Evolutionary conservation across 2,113 vertebrate genomes (phyloP).

Genomic region (Cottus gobio): DNA sequence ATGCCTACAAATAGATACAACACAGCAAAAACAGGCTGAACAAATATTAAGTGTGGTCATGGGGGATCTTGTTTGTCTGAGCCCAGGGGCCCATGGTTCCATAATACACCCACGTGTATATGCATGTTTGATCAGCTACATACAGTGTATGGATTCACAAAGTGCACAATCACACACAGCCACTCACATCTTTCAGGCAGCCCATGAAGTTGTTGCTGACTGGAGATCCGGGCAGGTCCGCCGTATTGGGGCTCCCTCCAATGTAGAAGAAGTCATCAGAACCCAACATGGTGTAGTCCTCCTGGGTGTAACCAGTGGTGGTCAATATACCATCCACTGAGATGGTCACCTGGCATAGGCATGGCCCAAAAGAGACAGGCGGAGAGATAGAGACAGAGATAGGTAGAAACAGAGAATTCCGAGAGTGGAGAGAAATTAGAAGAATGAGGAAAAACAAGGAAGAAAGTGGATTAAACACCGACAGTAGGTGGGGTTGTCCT

Average conservation of each 20-base stretch:
- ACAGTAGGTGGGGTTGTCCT: constrained; percentile 33
- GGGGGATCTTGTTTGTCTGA: background rate
- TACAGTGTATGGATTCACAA: background rate
- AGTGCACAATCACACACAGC: background rate
- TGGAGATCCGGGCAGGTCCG: constrained; percentile 92
- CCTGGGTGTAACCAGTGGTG: constrained; percentile 91
- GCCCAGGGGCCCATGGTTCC: background rate
- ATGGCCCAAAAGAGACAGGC: constrained; percentile 61
- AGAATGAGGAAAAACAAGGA: constrained; percentile 72
- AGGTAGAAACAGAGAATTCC: constrained; percentile 50
- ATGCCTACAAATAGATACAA: background rate
- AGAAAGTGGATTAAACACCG: constrained; percentile 75
- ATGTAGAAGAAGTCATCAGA: constrained; percentile 97
- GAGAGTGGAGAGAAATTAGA: constrained; percentile 74
- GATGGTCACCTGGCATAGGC: constrained; percentile 87
- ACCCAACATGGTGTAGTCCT: constrained; percentile 95
- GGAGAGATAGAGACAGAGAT: constrained; percentile 19
- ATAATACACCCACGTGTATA: background rate
- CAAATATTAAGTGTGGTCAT: background rate
- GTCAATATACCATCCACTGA: constrained; percentile 95
- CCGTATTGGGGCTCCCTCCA: constrained; percentile 93
- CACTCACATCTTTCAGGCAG: constrained; percentile 94
- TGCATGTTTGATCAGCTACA: background rate
- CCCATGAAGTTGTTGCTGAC: constrained; percentile 99
- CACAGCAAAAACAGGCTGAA: background rate